phyloP scores from a whole-genome alignment of 2,113 vertebrate genomes.

The Ovis canadensis region DNA sequence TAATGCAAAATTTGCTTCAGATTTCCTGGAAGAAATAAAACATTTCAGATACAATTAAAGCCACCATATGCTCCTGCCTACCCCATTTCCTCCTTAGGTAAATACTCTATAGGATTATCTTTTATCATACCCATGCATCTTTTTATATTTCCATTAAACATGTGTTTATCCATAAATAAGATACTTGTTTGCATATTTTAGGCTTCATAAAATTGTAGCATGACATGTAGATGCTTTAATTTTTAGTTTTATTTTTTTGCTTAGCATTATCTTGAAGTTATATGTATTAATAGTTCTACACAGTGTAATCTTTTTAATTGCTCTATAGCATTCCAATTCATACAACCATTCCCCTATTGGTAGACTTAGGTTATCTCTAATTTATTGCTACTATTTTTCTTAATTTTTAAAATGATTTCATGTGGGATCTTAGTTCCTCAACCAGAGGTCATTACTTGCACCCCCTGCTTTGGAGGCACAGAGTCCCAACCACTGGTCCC shows the following conservation, averaged over 20 bases:
- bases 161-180: background rate
- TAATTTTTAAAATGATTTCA: background rate
- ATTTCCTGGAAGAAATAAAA: constrained; percentile 35
- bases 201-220: background rate
- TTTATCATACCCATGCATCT: background rate
- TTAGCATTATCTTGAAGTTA: background rate
- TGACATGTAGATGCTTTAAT: background rate
- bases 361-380: background rate
- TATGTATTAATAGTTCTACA: background rate
- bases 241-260: background rate
- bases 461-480: background rate
- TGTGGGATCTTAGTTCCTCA: background rate
- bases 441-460: background rate
- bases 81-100: background rate
- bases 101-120: background rate
- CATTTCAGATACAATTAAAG: background rate
- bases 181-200: background rate
- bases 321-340: background rate
- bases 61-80: background rate
- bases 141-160: background rate
- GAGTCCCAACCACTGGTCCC: background rate
- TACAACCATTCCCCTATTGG: background rate
- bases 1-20: background rate
- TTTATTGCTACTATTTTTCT: background rate
- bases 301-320: background rate